Evolutionary conservation across 2,797 vertebrate genomes (phyloP).

Genomic region (Tenualosa ilisha): DNA sequence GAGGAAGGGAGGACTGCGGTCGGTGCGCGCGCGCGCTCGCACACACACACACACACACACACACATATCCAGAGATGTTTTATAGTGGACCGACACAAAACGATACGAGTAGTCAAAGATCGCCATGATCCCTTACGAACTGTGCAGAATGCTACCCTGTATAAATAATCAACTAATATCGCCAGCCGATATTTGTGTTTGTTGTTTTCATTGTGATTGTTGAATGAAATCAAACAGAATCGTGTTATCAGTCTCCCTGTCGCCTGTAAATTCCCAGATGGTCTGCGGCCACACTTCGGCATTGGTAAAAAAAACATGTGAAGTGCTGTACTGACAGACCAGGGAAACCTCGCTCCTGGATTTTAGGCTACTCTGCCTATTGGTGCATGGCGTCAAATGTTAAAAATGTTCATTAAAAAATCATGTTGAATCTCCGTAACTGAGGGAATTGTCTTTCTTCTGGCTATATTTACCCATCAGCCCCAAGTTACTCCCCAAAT

Average conservation of each 20-base stretch:
- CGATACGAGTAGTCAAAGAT: background rate
- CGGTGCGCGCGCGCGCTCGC: background rate
- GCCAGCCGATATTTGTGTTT: background rate
- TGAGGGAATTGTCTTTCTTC: background rate
- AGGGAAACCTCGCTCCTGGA: background rate
- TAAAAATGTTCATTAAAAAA: background rate
- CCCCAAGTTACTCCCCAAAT: background rate
- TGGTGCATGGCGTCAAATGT: background rate
- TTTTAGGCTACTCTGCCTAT: background rate
- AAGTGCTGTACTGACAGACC: background rate
- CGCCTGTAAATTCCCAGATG: background rate
- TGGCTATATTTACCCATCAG: background rate
- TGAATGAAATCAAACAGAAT: background rate
- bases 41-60: background rate
- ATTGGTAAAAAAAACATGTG: background rate
- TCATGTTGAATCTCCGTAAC: background rate
- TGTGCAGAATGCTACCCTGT: background rate
- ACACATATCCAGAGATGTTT: background rate
- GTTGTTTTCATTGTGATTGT: background rate
- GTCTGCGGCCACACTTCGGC: background rate
- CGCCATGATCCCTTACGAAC: too few species aligned
- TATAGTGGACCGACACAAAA: background rate
- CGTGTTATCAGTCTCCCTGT: background rate
- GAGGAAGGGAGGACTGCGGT: constrained; percentile 42
- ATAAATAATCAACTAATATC: background rate